Evolutionary conservation across 1,140 invertebrate species (phyloP), one percentile per base, ranked within the genome.

Genomic region (Diorhabda elongata): DNA sequence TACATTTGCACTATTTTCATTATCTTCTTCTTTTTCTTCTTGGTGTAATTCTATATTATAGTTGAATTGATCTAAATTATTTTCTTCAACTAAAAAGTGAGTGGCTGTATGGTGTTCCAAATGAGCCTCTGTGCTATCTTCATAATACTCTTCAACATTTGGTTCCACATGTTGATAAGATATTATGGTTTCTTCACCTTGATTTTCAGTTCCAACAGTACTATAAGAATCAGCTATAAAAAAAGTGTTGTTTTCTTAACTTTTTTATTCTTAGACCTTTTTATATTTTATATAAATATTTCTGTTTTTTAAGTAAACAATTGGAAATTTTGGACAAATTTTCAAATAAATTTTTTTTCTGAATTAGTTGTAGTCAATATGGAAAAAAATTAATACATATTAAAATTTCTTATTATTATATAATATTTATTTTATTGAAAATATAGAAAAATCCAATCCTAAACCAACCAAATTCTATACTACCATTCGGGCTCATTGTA

Each of bases 1-100:
- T 63, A 11, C 4, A 45, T 67, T 43, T 11, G 61, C 43, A 68
- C 6, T 62, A 61, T 68, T 26, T 47, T 44, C 44, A 56, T 7
- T 68, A 61, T 68, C 60, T 8, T 58, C 57, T 26, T 5, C 4
- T 7, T 58, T 26, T 7, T 58, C 57, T 3, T 58, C 57, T 26
- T 58, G 57, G 7, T n/a, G 57, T n/a, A 58, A 9, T 3, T 58
- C 4, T 5, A 26, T n/a, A 4, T 58, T 58, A n/a, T 58, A n/a
- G 26, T 26, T 26, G 26, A 26, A 26, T 26, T 26, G 26, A 26
- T 26, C 26, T 26, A 26, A 56, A 6, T 56, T 56, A n/a, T n/a
- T n/a, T 56, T 56, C 52, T 56, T 56, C 52, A 56, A 56, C n/a
- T 7, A 56, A 56, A n/a, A 56, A n/a, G n/a, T 6, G 6, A 56